A percentile compares a stretch with the other conserved stretches of the same genome.
These are phyloP conservation scores for Lagorchestes hirsutus DNA, from an alignment of 2,797 vertebrate species.

Conservation along the genomic window DNA sequence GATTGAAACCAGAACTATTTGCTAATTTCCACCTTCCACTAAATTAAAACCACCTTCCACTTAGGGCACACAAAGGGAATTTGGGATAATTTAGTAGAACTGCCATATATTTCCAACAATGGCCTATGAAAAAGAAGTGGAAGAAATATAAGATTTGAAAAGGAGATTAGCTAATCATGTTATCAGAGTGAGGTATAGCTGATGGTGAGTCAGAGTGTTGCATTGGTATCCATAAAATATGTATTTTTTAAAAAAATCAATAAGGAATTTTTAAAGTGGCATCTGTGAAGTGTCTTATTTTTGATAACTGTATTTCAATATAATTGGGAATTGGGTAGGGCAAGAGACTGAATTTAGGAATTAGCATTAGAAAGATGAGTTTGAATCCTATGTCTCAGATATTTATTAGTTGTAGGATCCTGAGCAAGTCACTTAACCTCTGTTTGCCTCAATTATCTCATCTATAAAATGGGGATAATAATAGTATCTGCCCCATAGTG, in stretches of 20 bases:
- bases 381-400: neutral
- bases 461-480: neutral
- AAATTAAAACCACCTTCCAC: neutral
- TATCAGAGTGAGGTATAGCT: neutral
- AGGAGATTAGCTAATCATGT: neutral
- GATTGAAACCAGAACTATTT: conserved; percentile 24
- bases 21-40: neutral
- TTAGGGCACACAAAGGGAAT: neutral
- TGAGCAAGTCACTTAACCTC: neutral
- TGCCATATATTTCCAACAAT: neutral
- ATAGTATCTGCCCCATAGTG: neutral
- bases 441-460: neutral
- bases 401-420: neutral
- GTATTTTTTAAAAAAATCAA: neutral
- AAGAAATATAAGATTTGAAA: neutral
- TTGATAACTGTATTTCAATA: neutral
- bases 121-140: neutral
- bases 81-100: neutral
- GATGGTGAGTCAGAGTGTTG: neutral
- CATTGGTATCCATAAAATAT: neutral
- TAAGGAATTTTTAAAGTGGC: neutral
- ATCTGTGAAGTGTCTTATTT: neutral
- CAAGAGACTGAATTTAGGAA: neutral
- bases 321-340: neutral
- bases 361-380: neutral